These are phyloP conservation scores for Ceratosolen fusciceps DNA, from an alignment of 1,140 invertebrate genomes.

Conservation along the genomic window DNA sequence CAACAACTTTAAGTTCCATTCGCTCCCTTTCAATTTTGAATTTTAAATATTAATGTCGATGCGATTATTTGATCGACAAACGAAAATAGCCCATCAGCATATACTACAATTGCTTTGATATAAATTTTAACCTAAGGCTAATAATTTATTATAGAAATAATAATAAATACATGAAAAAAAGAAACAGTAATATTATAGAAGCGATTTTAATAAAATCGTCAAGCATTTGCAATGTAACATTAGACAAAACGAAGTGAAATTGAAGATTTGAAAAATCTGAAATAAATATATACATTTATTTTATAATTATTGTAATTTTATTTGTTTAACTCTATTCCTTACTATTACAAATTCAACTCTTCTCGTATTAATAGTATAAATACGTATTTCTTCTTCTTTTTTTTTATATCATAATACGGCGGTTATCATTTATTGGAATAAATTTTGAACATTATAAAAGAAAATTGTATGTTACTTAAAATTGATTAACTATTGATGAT, in stretches of 20 bases:
- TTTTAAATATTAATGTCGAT: neutral
- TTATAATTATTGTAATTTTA: slow-evolving; percentile 56
- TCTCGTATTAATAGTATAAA: too few relatives aligned
- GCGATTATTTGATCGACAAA: slow-evolving; percentile 1
- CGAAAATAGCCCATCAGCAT: slow-evolving; percentile 11
- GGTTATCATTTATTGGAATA: too few relatives aligned
- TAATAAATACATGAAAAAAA: slow-evolving; percentile 11
- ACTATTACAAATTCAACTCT: too few relatives aligned
- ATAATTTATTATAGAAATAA: neutral
- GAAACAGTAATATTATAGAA: slow-evolving; percentile 12
- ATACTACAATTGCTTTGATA: slow-evolving; percentile 35
- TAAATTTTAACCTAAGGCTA: neutral
- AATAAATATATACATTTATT: slow-evolving; percentile 59
- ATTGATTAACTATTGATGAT: too few relatives aligned
- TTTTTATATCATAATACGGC: too few relatives aligned
- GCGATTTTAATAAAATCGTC: slow-evolving; percentile 29
- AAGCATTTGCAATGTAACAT: slow-evolving; percentile 48
- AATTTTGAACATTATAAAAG: too few relatives aligned
- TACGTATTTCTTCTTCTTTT: neutral
- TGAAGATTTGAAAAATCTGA: slow-evolving; percentile 59
- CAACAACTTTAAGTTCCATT: slow-evolving; percentile 28
- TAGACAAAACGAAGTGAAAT: slow-evolving; percentile 53
- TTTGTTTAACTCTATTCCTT: slow-evolving; percentile 26
- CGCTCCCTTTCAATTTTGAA: slow-evolving; percentile 2
- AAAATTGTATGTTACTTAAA: too few relatives aligned